Conservation (phyloP, 1,140 invertebrate genomes). For the Himalopsyche phryganea region DNA sequence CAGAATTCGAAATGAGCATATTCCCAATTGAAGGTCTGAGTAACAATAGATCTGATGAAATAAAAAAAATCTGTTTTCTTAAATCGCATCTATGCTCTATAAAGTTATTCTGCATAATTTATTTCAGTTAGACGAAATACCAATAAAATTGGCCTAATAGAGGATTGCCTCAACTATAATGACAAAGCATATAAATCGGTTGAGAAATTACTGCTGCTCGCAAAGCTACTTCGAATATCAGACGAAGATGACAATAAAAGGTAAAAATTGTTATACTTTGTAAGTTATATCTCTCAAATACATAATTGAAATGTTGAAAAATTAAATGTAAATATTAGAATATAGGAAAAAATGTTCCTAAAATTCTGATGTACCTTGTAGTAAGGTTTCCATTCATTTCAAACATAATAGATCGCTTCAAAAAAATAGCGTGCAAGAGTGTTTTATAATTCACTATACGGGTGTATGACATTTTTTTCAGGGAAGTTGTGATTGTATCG, state of each 20-base stretch:
- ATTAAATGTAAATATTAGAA: too few species aligned
- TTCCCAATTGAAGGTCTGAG: constrained; percentile 27
- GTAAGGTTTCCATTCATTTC: too few species aligned
- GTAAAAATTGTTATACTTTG: too few species aligned
- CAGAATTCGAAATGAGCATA: constrained; percentile 30
- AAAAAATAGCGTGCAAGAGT: too few species aligned
- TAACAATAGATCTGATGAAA: neutral
- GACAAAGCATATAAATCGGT: constrained; percentile 26
- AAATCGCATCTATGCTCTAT: neutral
- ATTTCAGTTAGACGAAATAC: constrained; percentile 24
- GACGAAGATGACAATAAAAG: constrained; percentile 29
- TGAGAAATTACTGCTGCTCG: constrained; percentile 28
- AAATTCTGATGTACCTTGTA: too few species aligned
- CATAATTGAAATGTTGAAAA: too few species aligned
- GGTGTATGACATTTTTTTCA: too few species aligned
- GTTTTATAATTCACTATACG: too few species aligned
- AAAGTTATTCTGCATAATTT: neutral
- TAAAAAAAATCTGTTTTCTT: too few species aligned
- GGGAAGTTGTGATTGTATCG: constrained; percentile 27
- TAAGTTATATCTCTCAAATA: too few species aligned
- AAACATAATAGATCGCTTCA: too few species aligned
- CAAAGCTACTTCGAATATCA: constrained; percentile 22
- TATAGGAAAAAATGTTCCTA: too few species aligned
- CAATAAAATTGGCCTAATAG: constrained; percentile 28
- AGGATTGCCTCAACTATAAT: constrained; percentile 31